Conservation (phyloP, 2,888 invertebrate species). For the Hirtodrosophila alboralis region DNA sequence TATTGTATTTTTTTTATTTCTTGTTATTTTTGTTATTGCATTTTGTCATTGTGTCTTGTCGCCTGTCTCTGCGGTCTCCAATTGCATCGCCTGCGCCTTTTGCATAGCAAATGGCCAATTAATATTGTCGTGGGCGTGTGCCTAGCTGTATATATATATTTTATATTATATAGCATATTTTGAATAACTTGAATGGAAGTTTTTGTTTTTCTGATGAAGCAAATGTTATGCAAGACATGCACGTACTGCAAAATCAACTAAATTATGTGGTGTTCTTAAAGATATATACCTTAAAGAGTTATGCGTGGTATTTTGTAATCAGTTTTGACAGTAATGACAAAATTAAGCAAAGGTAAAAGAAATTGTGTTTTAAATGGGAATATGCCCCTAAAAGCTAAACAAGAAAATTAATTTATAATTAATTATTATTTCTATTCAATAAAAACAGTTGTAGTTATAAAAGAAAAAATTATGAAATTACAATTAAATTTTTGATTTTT, state of each 20-base stretch:
- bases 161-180: slow-evolving; percentile 27
- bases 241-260: slow-evolving; percentile 59
- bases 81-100: slow-evolving; percentile 55
- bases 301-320: slow-evolving; percentile 27
- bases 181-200: slow-evolving; percentile 41
- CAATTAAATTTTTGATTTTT: no score
- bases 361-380: no score
- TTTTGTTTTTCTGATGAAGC: slow-evolving; percentile 59
- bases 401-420: no score
- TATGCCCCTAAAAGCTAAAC: no score
- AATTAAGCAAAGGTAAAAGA: no score
- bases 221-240: slow-evolving; percentile 77
- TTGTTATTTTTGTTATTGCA: slow-evolving; percentile 47
- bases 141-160: no score
- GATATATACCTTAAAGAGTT: slow-evolving; percentile 16
- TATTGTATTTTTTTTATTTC: slow-evolving; percentile 44
- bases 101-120: slow-evolving; percentile 75
- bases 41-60: slow-evolving; percentile 80
- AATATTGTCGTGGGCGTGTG: slow-evolving; percentile 78
- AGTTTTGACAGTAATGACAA: slow-evolving; percentile 46
- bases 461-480: no score
- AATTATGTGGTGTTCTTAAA: slow-evolving; percentile 56
- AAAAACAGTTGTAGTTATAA: no score
- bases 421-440: no score
- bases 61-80: slow-evolving; percentile 59